Base-by-base conservation (phyloP, 2,888 invertebrate species). In the Epirrhoe alternata region DNA sequence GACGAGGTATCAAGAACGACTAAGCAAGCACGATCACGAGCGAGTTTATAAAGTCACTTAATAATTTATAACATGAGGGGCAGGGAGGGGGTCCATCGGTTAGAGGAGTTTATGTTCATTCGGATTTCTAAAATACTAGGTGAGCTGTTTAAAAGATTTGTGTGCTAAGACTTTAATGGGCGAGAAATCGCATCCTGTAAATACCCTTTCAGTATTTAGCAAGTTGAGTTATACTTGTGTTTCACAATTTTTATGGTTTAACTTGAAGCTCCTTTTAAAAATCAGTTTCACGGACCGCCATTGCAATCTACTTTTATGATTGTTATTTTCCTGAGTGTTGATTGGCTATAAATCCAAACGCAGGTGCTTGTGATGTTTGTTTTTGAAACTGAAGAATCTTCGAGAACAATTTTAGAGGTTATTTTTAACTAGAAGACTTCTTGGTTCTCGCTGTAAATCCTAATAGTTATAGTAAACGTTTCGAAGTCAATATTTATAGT, bases 351-450 rank as follows among this genome's bases (percentile, higher is more conserved):
- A 52, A 52, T 42, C 30, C 38, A 52, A 60, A 52, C 12, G 12
- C 51, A 60, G 51, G 59, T 60, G 42, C 59, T 52, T 52, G 30
- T 60, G 35, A 6, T 50, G n/a, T 51, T 50, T 58, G 5, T 49
- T 57, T 52, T 17, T 45, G 24, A 16, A 47, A 47, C 47, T 6
- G 47, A 14, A 47, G 6, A 47, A 16, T 6, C 45, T 14, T 45
- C 5, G 10, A 6, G 42, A 16, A 14, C 14, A 16, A 47, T 16
- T n/a, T 16, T 14, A 47, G 0, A 47, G 12, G 47, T 47, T 3
- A 4, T 38, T 35, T 35, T 35, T 4, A 35, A 38, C 1, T 31
- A 6, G 1, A 38, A 38, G 38, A 7, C 12, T 10, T 10, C 12
- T 10, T 42, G 12, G 10, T 42, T 42, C 4, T 38, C 6, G 10